These are phyloP conservation scores for Nibea albiflora DNA, from an alignment of 2,113 vertebrate genomes.

Conservation along the genomic window DNA sequence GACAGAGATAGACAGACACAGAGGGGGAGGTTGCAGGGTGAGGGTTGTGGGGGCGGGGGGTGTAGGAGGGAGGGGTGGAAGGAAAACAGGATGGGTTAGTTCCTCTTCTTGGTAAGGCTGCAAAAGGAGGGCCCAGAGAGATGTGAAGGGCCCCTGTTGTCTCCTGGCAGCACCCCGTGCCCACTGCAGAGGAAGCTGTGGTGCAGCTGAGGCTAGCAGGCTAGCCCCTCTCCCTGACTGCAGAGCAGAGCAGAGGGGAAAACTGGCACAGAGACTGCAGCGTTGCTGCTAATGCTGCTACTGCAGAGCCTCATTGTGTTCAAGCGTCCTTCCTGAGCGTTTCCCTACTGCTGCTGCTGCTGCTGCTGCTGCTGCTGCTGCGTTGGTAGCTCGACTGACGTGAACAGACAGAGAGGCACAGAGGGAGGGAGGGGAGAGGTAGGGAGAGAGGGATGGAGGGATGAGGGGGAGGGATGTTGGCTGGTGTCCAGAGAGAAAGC, in stretches of 20 bases:
- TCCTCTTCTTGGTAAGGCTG: conserved; percentile 66
- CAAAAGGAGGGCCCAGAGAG: conserved; percentile 62
- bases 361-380: conserved; percentile 58
- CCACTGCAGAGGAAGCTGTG: conserved; percentile 70
- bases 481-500: conserved; percentile 77
- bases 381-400: conserved; percentile 73
- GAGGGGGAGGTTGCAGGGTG: conserved; percentile 2
- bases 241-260: conserved; percentile 49
- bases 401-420: conserved; percentile 73
- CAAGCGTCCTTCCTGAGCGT: conserved; percentile 65
- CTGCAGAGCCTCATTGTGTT: conserved; percentile 78
- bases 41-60: neutral
- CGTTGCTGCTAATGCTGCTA: conserved; percentile 52
- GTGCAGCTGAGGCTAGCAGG: conserved; percentile 63
- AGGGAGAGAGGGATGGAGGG: conserved; percentile 64
- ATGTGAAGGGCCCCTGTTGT: conserved; percentile 65
- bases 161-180: conserved; percentile 63
- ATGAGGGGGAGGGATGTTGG: conserved; percentile 76
- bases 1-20: conserved; percentile 42
- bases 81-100: conserved; percentile 68
- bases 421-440: conserved; percentile 45
- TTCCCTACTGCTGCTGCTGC: conserved; percentile 67
- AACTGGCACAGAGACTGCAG: conserved; percentile 58
- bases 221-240: conserved; percentile 55
- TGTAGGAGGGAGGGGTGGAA: neutral